A percentile compares a stretch with the other conserved stretches of the same genome.
Evolutionary conservation across 2,797 vertebrate genomes (phyloP).

Genomic region (Lagothrix lagotricha): DNA sequence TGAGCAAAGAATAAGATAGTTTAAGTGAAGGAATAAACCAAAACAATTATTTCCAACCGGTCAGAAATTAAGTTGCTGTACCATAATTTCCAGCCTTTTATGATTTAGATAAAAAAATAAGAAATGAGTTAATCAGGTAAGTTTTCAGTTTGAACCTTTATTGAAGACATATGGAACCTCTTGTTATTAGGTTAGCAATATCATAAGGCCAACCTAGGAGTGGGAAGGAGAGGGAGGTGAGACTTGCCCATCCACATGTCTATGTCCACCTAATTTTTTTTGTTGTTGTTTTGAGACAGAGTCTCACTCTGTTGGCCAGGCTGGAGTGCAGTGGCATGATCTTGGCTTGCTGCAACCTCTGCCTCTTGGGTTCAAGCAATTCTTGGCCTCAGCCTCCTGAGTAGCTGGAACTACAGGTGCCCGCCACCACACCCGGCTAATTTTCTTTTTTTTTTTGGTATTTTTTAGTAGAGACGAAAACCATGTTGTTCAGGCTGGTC

Average conservation of each 20-base stretch:
- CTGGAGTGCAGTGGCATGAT: too few species aligned
- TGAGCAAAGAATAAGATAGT: neutral
- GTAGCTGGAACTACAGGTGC: too few species aligned
- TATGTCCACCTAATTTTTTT: neutral
- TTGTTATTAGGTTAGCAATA: neutral
- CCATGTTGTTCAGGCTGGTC: too few species aligned
- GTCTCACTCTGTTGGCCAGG: too few species aligned
- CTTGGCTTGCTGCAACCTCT: too few species aligned
- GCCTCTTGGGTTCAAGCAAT: too few species aligned
- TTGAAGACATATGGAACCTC: neutral
- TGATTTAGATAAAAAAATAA: neutral
- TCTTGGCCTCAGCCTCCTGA: too few species aligned
- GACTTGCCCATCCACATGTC: neutral
- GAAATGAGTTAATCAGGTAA: neutral
- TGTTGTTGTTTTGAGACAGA: too few species aligned
- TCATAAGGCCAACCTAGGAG: neutral
- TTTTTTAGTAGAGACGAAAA: too few species aligned
- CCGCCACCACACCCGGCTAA: too few species aligned
- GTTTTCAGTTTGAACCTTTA: neutral
- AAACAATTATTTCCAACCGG: neutral
- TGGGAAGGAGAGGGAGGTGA: neutral
- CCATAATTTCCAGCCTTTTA: neutral
- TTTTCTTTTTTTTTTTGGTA: too few species aligned
- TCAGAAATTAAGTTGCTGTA: neutral
- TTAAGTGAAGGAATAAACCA: neutral